Evolutionary conservation across 2,888 invertebrate species (phyloP).

Genomic region (Neoitamus cyanurus): DNA sequence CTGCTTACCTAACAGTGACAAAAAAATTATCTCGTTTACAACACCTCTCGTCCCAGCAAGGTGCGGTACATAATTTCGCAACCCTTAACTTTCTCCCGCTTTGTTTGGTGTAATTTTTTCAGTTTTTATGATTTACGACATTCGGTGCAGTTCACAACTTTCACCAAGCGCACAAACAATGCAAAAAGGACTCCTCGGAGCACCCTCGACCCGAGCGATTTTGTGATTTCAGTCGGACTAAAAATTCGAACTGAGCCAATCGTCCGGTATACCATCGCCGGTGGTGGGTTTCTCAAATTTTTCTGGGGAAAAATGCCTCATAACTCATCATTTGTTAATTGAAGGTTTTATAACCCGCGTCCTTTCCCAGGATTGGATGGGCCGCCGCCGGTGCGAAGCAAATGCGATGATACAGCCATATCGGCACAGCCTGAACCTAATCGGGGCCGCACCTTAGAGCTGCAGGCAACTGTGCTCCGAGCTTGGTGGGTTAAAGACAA

Average conservation of each 20-base stretch:
- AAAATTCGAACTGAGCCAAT: slow-evolving; percentile 2
- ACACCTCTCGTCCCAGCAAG: background rate
- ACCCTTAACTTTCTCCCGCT: slow-evolving; percentile 42
- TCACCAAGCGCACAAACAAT: background rate
- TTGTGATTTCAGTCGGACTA: slow-evolving; percentile 11
- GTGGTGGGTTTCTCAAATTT: background rate
- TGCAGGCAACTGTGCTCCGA: background rate
- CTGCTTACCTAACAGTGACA: background rate
- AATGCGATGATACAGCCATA: background rate
- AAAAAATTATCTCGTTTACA: background rate
- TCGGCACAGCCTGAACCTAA: background rate
- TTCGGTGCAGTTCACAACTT: slow-evolving; percentile 7
- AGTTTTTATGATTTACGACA: slow-evolving; percentile 26
- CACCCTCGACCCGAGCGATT: slow-evolving; percentile 11
- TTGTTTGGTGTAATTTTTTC: background rate
- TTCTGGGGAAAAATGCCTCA: slow-evolving; percentile 1
- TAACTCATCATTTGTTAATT: slow-evolving; percentile 39
- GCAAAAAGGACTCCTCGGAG: background rate
- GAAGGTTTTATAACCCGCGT: slow-evolving; percentile 9
- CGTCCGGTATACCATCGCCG: background rate
- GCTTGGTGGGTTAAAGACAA: background rate
- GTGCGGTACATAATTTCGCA: background rate
- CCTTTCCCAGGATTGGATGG: background rate
- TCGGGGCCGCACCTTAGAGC: background rate
- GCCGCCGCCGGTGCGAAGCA: background rate